Conservation (phyloP, 2,888 invertebrate species). For the Drosophila rellima region DNA sequence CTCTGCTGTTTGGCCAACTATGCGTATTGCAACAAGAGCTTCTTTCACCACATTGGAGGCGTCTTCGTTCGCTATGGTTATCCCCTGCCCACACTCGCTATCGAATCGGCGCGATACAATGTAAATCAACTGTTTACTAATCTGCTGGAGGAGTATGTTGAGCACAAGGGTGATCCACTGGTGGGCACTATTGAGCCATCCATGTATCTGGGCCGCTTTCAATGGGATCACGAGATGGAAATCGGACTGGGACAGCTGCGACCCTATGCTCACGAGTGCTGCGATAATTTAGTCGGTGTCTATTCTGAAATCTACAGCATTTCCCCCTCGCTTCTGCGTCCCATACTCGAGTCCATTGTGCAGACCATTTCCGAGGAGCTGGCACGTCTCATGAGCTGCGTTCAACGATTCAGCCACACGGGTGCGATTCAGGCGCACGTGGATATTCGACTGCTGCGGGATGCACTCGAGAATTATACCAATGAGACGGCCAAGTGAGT, state of each 20-base stretch:
- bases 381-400: slow-evolving; percentile 93
- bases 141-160: slow-evolving; percentile 92
- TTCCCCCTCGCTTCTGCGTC: slow-evolving; percentile 91
- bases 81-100: slow-evolving; percentile 90
- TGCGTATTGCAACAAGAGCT: slow-evolving; percentile 91
- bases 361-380: slow-evolving; percentile 97
- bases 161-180: slow-evolving; percentile 96
- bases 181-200: slow-evolving; percentile 98
- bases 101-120: slow-evolving; percentile 89
- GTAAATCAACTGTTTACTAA: slow-evolving; percentile 86
- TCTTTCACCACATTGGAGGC: slow-evolving; percentile 90
- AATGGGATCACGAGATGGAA: slow-evolving; percentile 92
- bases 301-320: slow-evolving; percentile 87
- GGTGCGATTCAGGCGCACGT: slow-evolving; percentile 93
- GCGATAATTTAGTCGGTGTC: slow-evolving; percentile 90
- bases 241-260: slow-evolving; percentile 92
- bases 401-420: slow-evolving; percentile 89
- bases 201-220: slow-evolving; percentile 96
- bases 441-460: slow-evolving; percentile 90
- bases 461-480: slow-evolving; percentile 89
- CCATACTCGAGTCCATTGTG: slow-evolving; percentile 91
- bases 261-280: slow-evolving; percentile 95
- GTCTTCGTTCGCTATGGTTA: slow-evolving; percentile 89
- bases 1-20: slow-evolving; percentile 96
- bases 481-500: slow-evolving; percentile 89